A percentile compares a stretch with the other conserved stretches of the same genome.
Conservation (phyloP, 2,797 vertebrate genomes). For the Enteromius treurensis region DNA sequence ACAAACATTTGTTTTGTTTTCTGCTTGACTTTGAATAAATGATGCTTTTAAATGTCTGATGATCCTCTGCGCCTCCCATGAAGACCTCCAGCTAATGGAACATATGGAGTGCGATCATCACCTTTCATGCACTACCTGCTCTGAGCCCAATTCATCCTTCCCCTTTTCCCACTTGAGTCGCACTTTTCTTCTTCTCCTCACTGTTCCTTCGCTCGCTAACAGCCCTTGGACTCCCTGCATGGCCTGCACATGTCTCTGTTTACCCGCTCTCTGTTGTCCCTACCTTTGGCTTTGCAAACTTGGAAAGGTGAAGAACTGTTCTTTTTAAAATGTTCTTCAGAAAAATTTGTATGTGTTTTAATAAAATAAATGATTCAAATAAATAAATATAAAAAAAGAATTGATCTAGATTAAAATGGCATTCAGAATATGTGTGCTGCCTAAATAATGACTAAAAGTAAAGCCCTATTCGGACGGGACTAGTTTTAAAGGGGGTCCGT, state of each 20-base stretch:
- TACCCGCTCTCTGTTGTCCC: not conserved
- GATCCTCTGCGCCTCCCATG: not conserved
- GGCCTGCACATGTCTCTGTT: conserved; percentile 18
- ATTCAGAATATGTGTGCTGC: too few relatives aligned
- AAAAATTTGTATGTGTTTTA: not conserved
- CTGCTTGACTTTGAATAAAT: not conserved
- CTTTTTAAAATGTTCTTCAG: not conserved
- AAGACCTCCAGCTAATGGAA: conserved; percentile 39
- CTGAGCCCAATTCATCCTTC: conserved; percentile 44
- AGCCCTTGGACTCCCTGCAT: conserved; percentile 16
- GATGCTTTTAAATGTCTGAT: not conserved
- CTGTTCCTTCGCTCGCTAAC: conserved; percentile 5
- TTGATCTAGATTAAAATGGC: too few relatives aligned
- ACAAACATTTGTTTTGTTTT: not conserved
- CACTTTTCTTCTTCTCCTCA: conserved; percentile 28
- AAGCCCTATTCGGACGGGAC: too few relatives aligned
- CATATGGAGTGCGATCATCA: conserved; percentile 62
- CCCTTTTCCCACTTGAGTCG: conserved; percentile 33
- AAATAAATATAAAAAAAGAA: not conserved
- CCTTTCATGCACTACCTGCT: conserved; percentile 57
- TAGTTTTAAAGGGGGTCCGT: too few relatives aligned
- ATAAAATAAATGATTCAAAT: not conserved
- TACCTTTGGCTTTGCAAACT: not conserved
- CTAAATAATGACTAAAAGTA: too few relatives aligned
- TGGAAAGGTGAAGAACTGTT: not conserved